Evolutionary conservation across 2,113 vertebrate species (phyloP).

Genomic region (Oncorhynchus masou): DNA sequence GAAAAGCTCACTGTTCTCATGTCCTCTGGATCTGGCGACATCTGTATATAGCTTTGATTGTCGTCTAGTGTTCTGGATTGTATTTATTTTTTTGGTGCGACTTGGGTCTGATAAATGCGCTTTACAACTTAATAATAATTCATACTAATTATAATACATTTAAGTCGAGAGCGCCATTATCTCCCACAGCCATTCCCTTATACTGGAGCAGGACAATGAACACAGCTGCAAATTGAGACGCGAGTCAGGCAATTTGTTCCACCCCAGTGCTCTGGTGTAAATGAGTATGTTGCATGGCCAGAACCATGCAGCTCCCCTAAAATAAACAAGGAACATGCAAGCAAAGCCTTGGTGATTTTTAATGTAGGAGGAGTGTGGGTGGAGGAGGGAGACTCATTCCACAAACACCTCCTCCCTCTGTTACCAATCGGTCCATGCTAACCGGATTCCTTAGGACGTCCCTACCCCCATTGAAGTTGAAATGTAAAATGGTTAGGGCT

Average conservation of each 20-base stretch:
- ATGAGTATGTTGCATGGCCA: not conserved
- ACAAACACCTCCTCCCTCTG: conserved; percentile 47
- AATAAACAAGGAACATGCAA: conserved; percentile 36
- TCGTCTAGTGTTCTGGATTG: no score
- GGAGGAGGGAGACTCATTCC: conserved; percentile 49
- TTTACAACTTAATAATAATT: no score
- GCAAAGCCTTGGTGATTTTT: conserved; percentile 49
- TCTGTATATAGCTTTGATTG: no score
- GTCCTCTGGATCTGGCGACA: no score
- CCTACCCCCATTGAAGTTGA: no score
- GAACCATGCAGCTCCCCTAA: conserved; percentile 22
- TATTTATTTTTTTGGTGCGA: no score
- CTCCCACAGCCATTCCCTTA: conserved; percentile 16
- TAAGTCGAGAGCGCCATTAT: conserved; percentile 6
- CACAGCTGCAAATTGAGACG: conserved; percentile 22
- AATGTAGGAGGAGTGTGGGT: conserved; percentile 44
- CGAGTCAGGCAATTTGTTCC: conserved; percentile 16
- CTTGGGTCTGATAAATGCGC: not conserved
- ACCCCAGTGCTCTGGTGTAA: conserved; percentile 1
- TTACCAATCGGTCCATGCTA: not conserved
- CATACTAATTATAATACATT: no score
- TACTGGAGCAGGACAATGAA: conserved; percentile 35
- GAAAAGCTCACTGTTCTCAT: no score
- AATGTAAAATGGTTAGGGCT: no score
- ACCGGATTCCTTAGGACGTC: not conserved